A percentile compares a stretch with the other conserved stretches of the same genome.
These are phyloP conservation scores for Hyphantria cunea DNA, from an alignment of 1,140 invertebrate genomes.

Conservation along the genomic window DNA sequence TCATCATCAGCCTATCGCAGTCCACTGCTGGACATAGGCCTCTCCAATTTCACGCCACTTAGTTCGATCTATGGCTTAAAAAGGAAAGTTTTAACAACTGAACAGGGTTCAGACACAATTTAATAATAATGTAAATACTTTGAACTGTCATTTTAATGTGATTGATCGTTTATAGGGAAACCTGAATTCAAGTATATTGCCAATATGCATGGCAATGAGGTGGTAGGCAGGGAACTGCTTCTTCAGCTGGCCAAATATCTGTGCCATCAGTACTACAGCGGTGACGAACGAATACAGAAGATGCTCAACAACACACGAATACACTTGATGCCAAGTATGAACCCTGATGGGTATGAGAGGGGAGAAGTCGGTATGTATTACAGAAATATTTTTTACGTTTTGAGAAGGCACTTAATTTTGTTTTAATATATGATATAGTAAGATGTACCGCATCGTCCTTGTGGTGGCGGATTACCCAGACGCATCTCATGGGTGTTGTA, in stretches of 20 bases:
- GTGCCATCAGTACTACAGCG: conserved; percentile 91
- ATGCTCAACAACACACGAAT: conserved; percentile 92
- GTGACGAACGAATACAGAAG: conserved; percentile 88
- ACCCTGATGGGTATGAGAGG: conserved; percentile 97
- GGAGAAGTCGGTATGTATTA: conserved; percentile 83
- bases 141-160: no score
- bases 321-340: conserved; percentile 97
- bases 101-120: no score
- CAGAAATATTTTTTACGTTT: neutral
- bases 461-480: no score
- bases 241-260: conserved; percentile 93
- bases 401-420: neutral
- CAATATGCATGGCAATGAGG: conserved; percentile 96
- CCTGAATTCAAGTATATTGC: conserved; percentile 96
- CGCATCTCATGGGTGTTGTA: no score
- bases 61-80: no score
- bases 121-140: no score
- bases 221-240: conserved; percentile 92
- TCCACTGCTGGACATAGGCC: no score
- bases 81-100: no score
- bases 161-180: conserved; percentile 82
- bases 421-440: neutral
- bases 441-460: no score
- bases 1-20: no score
- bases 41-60: no score